These are phyloP conservation scores for Lasiurus borealis DNA, from an alignment of 2,113 vertebrate species.

Conservation along the genomic window DNA sequence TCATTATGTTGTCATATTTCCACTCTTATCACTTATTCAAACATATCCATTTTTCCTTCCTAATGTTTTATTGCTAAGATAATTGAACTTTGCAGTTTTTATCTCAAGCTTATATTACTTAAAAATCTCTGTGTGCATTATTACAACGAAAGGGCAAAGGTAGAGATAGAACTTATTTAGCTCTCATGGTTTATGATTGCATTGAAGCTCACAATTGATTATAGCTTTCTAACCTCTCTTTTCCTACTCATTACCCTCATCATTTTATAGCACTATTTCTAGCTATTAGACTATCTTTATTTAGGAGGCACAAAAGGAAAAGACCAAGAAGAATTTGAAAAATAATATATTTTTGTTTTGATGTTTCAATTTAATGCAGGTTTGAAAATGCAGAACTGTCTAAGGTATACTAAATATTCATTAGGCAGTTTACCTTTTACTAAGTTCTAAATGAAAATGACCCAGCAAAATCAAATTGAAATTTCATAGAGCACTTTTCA, in stretches of 20 bases:
- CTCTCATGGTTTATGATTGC: slow-evolving; percentile 73
- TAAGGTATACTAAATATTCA: slow-evolving; percentile 84
- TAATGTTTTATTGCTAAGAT: slow-evolving; percentile 79
- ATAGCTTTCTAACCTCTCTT: slow-evolving; percentile 78
- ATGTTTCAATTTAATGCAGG: slow-evolving; percentile 78
- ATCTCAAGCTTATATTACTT: slow-evolving; percentile 81
- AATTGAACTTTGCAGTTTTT: slow-evolving; percentile 84
- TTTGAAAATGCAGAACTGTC: slow-evolving; percentile 78
- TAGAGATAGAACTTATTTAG: slow-evolving; percentile 76
- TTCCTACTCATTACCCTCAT: slow-evolving; percentile 80
- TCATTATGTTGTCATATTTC: slow-evolving; percentile 78
- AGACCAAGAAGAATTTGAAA: slow-evolving; percentile 76
- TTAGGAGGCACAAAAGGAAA: slow-evolving; percentile 77
- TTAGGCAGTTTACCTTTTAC: slow-evolving; percentile 81
- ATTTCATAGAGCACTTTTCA: slow-evolving; percentile 82
- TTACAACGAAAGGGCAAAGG: slow-evolving; percentile 80
- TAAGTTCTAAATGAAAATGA: slow-evolving; percentile 85
- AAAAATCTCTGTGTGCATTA: slow-evolving; percentile 81
- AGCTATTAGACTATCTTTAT: slow-evolving; percentile 78
- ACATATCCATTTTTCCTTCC: slow-evolving; percentile 76
- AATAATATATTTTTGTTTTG: slow-evolving; percentile 81
- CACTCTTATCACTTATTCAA: slow-evolving; percentile 78
- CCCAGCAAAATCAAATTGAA: slow-evolving; percentile 83
- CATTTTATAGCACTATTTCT: slow-evolving; percentile 72
- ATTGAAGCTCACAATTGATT: slow-evolving; percentile 78